Conservation (phyloP, 2,113 vertebrate species). For the Muscicapa adusta region DNA sequence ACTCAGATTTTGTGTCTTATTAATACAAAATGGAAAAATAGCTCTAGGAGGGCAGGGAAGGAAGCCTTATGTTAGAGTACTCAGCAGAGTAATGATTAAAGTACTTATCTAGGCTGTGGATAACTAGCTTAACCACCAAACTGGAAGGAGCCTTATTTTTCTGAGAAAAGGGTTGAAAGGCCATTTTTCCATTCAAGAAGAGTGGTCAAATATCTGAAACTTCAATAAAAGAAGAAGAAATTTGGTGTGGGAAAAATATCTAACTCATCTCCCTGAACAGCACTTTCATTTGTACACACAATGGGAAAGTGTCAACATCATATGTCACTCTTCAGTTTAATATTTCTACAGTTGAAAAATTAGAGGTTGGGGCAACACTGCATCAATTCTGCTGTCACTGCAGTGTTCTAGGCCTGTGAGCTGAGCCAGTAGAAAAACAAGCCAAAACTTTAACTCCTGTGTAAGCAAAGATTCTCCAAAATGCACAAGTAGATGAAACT, state of each 20-base stretch:
- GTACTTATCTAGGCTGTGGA: background rate
- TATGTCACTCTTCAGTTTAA: background rate
- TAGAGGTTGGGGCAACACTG: background rate
- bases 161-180: background rate
- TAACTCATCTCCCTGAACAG: background rate
- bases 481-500: background rate
- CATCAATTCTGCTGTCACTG: background rate
- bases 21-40: background rate
- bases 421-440: background rate
- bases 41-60: background rate
- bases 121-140: background rate
- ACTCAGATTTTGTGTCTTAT: background rate
- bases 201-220: background rate
- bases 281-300: background rate
- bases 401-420: background rate
- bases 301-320: background rate
- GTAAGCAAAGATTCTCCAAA: background rate
- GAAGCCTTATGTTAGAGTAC: background rate
- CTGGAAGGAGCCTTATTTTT: background rate
- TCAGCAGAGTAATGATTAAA: background rate
- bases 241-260: accelerated
- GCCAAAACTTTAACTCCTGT: background rate
- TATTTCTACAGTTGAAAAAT: background rate
- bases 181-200: background rate
- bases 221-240: background rate